Evolutionary conservation across 1,140 invertebrate species (phyloP), one percentile per base, ranked within the genome.

Genomic region (Teleogryllus occipitalis): DNA sequence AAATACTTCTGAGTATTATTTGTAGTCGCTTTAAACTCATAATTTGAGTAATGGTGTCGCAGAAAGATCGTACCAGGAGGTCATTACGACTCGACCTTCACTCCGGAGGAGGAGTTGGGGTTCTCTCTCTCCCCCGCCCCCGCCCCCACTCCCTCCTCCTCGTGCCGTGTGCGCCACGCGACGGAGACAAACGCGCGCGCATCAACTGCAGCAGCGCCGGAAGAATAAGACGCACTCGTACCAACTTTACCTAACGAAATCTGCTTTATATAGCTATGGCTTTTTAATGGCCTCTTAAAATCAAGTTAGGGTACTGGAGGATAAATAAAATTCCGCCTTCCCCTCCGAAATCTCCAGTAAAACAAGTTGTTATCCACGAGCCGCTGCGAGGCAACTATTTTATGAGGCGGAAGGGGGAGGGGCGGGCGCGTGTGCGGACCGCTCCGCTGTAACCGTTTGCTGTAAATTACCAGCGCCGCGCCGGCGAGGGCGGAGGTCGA

Each of bases 221-320:
- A 18, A 65, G 54, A 65, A 65, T 65, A 65, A 65, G 54, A 65
- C 54, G 54, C 10, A 65, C 54, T 65, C 54, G 54, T 65, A 65
- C 18, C 54, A 65, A 65, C 54, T 65, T 65, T 65, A 65, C 54
- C 54, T 65, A 65, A 65, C 54, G 54, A 65, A 65, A 65, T 65
- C 54, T 65, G 27, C 27, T 65, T 65, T 65, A 65, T 65, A 65
- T 65, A 65, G 54, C 54, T 65, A 65, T 65, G 18, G 54, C 54
- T 65, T 65, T 65, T 65, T 65, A 65, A 65, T 65, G 54, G 54
- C 18, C 54, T 65, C 54, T 65, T 65, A 65, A 65, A 65, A 65
- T 65, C 54, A 65, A 65, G 54, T 65, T 14, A 65, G 54, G 18
- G 10, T 18, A 65, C 54, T 65, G 54, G 54, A 65, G 54, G 54